phyloP scores from a whole-genome alignment of 2,113 vertebrate genomes.

The Okapia johnstoni region DNA sequence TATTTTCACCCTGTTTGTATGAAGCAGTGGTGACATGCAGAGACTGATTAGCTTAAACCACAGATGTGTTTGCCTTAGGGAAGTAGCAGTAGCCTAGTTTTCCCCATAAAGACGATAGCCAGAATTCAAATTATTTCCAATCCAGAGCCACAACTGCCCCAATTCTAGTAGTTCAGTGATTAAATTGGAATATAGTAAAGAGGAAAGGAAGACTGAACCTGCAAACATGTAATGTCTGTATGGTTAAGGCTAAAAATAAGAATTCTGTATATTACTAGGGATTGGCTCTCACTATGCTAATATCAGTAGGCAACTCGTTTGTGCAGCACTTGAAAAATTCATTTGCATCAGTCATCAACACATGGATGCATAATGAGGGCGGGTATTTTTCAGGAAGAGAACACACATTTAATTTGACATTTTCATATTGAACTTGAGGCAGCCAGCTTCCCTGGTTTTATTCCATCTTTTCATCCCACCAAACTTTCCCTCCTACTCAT shows the following conservation, averaged over 20 bases:
- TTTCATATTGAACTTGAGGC: conserved; percentile 67
- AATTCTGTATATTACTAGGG: not conserved
- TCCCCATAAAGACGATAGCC: conserved; percentile 38
- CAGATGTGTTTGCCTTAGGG: conserved; percentile 60
- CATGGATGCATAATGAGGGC: conserved; percentile 45
- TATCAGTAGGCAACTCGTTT: not conserved
- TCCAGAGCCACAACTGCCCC: conserved; percentile 51
- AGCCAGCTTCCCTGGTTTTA: conserved; percentile 62
- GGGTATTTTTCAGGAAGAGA: conserved; percentile 69
- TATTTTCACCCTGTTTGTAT: conserved; percentile 25
- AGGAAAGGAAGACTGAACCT: conserved; percentile 31
- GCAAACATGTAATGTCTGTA: not conserved
- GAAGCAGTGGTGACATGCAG: conserved; percentile 5
- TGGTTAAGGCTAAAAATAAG: not conserved
- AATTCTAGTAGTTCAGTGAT: conserved; percentile 49
- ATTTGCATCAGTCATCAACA: conserved; percentile 38
- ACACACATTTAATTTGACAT: conserved; percentile 74
- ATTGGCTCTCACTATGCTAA: not conserved
- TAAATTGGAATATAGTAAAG: conserved; percentile 51
- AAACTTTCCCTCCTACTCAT: conserved; percentile 69
- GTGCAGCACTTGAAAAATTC: conserved; percentile 23
- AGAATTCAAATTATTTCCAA: conserved; percentile 53
- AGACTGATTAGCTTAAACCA: conserved; percentile 46
- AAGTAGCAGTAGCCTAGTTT: conserved; percentile 57
- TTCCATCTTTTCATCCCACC: conserved; percentile 67